phyloP scores from a whole-genome alignment of 2,113 vertebrate genomes.

The Triplophysa rosa region DNA sequence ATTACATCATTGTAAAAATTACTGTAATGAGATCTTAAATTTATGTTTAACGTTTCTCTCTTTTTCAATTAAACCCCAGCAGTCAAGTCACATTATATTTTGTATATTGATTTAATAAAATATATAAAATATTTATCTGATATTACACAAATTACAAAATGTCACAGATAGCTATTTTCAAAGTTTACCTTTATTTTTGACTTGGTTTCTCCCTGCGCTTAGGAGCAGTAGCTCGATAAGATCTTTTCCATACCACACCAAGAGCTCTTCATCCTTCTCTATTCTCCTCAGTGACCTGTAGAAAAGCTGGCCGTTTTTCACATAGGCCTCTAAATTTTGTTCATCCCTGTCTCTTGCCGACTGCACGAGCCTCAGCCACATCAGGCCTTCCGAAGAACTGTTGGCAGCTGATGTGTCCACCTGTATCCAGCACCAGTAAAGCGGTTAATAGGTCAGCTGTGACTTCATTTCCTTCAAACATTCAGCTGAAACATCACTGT shows the following conservation, averaged over 20 bases:
- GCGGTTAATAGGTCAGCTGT: background rate
- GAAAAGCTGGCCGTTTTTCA: conserved; percentile 95
- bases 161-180: background rate
- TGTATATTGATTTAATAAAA: background rate
- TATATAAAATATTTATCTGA: too few species aligned
- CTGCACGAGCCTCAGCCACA: conserved; percentile 96
- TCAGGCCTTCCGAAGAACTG: conserved; percentile 89
- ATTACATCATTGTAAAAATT: background rate
- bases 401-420: conserved; percentile 95
- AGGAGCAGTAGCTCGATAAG: conserved; percentile 90
- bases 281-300: conserved; percentile 94
- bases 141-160: background rate
- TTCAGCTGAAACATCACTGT: background rate
- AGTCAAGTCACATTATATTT: background rate
- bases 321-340: conserved; percentile 97
- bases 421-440: conserved; percentile 63
- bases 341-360: conserved; percentile 92
- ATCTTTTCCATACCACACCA: conserved; percentile 98
- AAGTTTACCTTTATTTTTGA: conserved; percentile 84
- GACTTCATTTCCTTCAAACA: background rate
- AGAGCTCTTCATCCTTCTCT: conserved; percentile 94
- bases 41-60: background rate
- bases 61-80: too few species aligned
- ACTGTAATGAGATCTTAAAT: background rate
- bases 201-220: conserved; percentile 73